These are phyloP conservation scores for Phymorhynchus buccinoides DNA, from an alignment of 1,140 invertebrate species.

Conservation along the genomic window DNA sequence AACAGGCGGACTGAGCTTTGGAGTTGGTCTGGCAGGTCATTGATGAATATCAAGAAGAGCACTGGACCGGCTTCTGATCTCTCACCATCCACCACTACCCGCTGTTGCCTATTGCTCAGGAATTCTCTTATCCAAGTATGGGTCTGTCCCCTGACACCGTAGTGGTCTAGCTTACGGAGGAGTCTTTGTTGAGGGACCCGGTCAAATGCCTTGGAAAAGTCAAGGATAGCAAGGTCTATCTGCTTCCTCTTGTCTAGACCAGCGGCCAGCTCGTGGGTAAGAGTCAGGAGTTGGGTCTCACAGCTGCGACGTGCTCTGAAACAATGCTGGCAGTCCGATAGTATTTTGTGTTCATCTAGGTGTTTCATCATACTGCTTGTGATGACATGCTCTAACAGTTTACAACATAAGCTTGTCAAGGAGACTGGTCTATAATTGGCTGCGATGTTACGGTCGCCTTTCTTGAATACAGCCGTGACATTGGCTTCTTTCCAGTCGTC, in stretches of 20 bases:
- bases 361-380: background rate
- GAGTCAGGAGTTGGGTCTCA: background rate
- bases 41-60: slow-evolving; percentile 49
- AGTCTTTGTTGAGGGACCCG: background rate
- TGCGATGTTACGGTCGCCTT: background rate
- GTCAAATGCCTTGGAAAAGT: background rate
- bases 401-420: background rate
- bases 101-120: background rate
- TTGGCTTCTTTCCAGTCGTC: background rate
- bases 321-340: background rate
- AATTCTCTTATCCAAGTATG: background rate
- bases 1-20: slow-evolving; percentile 13
- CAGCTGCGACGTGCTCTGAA: background rate
- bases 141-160: background rate
- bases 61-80: background rate
- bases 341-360: background rate
- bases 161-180: slow-evolving; percentile 1
- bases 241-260: background rate
- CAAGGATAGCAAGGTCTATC: background rate
- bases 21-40: slow-evolving; percentile 37
- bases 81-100: background rate
- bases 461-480: background rate
- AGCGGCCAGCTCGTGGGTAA: background rate
- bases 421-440: background rate
- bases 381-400: background rate